Percentiles rank a stretch among this genome's conserved stretches.
Conservation (phyloP, 2,113 vertebrate genomes). For the Sander lucioperca region DNA sequence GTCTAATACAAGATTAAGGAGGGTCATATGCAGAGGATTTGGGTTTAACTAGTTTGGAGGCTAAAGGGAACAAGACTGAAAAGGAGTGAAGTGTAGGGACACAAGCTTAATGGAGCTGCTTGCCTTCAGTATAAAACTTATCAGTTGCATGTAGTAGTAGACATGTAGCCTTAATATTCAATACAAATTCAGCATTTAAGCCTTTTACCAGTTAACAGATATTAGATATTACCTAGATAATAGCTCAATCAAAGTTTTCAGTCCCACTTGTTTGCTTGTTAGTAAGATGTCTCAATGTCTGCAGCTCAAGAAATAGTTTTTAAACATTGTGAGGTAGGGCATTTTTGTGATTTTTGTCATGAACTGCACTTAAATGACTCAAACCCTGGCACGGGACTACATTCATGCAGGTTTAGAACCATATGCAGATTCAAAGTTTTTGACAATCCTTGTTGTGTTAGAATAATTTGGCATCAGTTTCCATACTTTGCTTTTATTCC, state of each 20-base stretch:
- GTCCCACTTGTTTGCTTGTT: neutral
- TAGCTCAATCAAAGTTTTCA: neutral
- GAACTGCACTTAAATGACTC: neutral
- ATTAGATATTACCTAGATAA: neutral
- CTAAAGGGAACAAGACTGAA: constrained; percentile 43
- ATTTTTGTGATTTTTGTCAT: neutral
- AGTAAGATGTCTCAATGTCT: neutral
- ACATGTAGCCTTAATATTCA: neutral
- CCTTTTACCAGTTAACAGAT: neutral
- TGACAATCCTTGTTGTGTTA: neutral
- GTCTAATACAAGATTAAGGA: constrained; percentile 89
- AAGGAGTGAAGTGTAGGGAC: constrained; percentile 21
- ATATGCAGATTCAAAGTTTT: neutral
- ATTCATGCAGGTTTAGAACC: neutral
- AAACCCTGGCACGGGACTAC: neutral
- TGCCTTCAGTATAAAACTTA: constrained; percentile 11
- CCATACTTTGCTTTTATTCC: neutral
- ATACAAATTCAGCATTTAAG: neutral
- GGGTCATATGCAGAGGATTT: constrained; percentile 91
- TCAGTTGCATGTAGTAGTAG: neutral
- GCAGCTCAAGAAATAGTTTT: neutral
- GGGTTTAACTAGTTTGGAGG: constrained; percentile 81
- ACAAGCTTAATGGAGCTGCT: constrained; percentile 22
- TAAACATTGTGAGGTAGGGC: neutral
- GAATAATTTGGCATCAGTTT: neutral